Evolutionary conservation across 1,140 invertebrate species (phyloP), one percentile per base, ranked within the genome.

Genomic region (Venturia canescens): DNA sequence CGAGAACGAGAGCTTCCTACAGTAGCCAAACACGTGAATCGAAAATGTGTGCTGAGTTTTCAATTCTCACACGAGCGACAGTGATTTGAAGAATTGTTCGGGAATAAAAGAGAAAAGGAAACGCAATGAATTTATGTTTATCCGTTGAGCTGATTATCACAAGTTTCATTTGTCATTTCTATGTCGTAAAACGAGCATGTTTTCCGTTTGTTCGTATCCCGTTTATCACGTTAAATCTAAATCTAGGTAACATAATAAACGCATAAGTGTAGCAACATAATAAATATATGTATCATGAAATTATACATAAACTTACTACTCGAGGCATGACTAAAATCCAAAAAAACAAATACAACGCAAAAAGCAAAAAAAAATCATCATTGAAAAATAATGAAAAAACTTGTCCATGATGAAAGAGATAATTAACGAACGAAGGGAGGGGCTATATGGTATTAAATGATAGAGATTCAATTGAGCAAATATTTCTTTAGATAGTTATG

Each of bases 241-340:
- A 81, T 79, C 80, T 85, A 85, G 84, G 79, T 82, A 83, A 82
- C 75, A 83, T 85, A 83, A 85, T 84, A 85, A 83, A 83, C 83
- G 82, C 84, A 85, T 85, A 83, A 86, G 84, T 87, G 84, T 88
- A 88, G 85, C 82, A 78, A 84, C 84, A 86, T 84, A 84, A 83
- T 84, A 66, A 84, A 80, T 84, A 84, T 84, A 84, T 87, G 83
- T 87, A 87, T 85, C 82, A 83, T 83, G 84, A 84, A 83, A 85
- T 84, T 82, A 83, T 85, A 81, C 60, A 78, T 85, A 44, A 84
- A 85, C 76, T 83, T 85, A 85, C 34, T 84, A 78, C 76, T 84
- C 79, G 75, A 80, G 63, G 79, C 79, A 80, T 82, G 53, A 80
- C 44, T 57, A 78, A 79, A 79, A 76, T 60, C 31, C 21, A 11